phyloP scores from a whole-genome alignment of 2,797 vertebrate genomes.

The Schizothorax lantsangensis region DNA sequence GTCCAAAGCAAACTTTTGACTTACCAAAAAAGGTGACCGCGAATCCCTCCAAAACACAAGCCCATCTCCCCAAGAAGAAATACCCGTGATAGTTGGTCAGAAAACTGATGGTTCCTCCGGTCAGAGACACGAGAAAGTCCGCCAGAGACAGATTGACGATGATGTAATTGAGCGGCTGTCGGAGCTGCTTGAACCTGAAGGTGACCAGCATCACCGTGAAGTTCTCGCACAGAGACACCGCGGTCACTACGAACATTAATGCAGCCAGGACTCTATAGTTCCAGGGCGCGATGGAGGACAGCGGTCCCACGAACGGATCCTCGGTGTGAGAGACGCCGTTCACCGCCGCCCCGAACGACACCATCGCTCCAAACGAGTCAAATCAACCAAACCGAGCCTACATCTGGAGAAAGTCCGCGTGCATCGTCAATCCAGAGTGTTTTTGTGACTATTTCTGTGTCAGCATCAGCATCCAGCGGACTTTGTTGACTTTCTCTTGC shows the following conservation, averaged over 20 bases:
- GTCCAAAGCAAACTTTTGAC: slow-evolving; percentile 55
- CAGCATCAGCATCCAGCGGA: not conserved
- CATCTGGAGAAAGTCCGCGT: not conserved
- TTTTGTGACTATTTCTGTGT: not conserved
- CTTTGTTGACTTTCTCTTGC: slow-evolving; percentile 46
- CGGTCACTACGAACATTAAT: slow-evolving; percentile 86
- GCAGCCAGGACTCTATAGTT: slow-evolving; percentile 86
- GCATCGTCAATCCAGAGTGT: not conserved
- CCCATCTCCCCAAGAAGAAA: slow-evolving; percentile 89
- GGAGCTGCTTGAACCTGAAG: slow-evolving; percentile 85
- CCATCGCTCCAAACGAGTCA: slow-evolving; percentile 70
- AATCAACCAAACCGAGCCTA: not conserved
- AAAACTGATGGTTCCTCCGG: slow-evolving; percentile 87
- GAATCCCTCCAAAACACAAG: slow-evolving; percentile 90
- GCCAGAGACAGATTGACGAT: slow-evolving; percentile 89
- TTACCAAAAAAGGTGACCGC: slow-evolving; percentile 92
- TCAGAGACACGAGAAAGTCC: slow-evolving; percentile 88
- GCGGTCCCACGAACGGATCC: slow-evolving; percentile 81
- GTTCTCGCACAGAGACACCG: slow-evolving; percentile 86
- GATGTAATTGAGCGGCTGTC: slow-evolving; percentile 89
- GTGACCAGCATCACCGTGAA: slow-evolving; percentile 90
- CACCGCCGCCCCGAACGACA: slow-evolving; percentile 69
- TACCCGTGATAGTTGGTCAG: slow-evolving; percentile 86
- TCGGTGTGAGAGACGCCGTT: slow-evolving; percentile 77
- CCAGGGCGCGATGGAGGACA: slow-evolving; percentile 83